Percentiles rank a stretch among this genome's conserved stretches.
Conservation (phyloP, 2,797 vertebrate species). For the Bradypodion pumilum region DNA sequence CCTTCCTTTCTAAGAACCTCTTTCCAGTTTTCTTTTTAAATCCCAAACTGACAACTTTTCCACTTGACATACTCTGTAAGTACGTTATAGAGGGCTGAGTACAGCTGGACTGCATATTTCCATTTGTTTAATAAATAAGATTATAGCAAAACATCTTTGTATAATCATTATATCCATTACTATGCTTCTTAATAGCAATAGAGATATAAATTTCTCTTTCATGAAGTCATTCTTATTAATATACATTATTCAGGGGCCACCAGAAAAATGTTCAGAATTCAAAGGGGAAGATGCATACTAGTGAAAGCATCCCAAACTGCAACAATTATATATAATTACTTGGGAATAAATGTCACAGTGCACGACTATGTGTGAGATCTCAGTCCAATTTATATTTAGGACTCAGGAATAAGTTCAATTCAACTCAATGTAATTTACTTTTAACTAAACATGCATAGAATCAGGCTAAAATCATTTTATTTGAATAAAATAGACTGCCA, state of each 20-base stretch:
- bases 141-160: constrained; percentile 24
- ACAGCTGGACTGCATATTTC: constrained; percentile 18
- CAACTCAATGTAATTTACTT: not conserved
- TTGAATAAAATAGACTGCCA: no score
- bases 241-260: constrained; percentile 53
- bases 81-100: constrained; percentile 22
- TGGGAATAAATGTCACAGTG: not conserved
- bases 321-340: not conserved
- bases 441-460: constrained; percentile 1
- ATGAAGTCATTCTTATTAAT: constrained; percentile 39
- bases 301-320: constrained; percentile 26
- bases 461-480: no score
- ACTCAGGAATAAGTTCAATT: not conserved
- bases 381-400: not conserved
- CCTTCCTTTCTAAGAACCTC: not conserved
- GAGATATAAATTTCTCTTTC: constrained; percentile 29
- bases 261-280: constrained; percentile 38
- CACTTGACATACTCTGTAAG: not conserved
- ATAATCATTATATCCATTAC: constrained; percentile 42
- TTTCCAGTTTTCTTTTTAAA: not conserved
- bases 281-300: constrained; percentile 1
- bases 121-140: constrained; percentile 30
- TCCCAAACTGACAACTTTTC: not conserved
- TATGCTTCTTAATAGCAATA: constrained; percentile 38
- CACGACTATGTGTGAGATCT: not conserved